Base-by-base conservation (phyloP, 2,797 vertebrate species). In the Chrosomus eos region DNA sequence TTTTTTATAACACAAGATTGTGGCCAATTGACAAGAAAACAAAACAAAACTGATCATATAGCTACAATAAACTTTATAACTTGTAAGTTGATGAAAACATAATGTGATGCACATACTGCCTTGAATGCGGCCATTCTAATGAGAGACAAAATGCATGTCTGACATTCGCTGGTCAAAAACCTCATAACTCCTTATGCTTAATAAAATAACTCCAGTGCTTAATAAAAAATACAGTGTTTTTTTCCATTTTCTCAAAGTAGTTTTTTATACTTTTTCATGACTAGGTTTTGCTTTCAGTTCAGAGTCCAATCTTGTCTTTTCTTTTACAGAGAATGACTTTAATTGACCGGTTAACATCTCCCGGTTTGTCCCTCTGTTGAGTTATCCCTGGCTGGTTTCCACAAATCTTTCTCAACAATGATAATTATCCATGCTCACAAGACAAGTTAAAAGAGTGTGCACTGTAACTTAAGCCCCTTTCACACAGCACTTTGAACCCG, bases 381-480 rank as follows among this genome's bases (percentile, higher is more conserved):
- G 43, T 75, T 31, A 68, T 70, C 64, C 48, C 62, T 71, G 53
- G 73, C 64, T 79, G 31, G 19, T 73, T 79, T 72, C 26, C 66
- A 31, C 26, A 19, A 68, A 33, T 55, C 33, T n/a, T 64, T 78
- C 55, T 77, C 19, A 58, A 68, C 38, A 81, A 64, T 21, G 48
- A 71, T 82, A 81, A 67, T 38, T 40, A 4, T 51, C 26, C 38
- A 58, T 18, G 8, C 36, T 82, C 16, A 26, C 51, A 7, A 60
- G 64, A 28, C 51, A 62, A 71, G 66, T 78, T 43, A 79, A 86
- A 78, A 86, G 55, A 60, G 28, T 40, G 28, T 4, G 3, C 38
- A 76, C 51, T 70, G 28, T 92, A 88, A 93, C 92, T 91, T n/a
- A n/a, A n/a, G n/a, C n/a, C n/a, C n/a, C n/a, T n/a, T n/a, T n/a